Percentiles rank a stretch among this genome's conserved stretches.
Conservation (phyloP, 2,888 invertebrate species). For the Conistra vaccinii region DNA sequence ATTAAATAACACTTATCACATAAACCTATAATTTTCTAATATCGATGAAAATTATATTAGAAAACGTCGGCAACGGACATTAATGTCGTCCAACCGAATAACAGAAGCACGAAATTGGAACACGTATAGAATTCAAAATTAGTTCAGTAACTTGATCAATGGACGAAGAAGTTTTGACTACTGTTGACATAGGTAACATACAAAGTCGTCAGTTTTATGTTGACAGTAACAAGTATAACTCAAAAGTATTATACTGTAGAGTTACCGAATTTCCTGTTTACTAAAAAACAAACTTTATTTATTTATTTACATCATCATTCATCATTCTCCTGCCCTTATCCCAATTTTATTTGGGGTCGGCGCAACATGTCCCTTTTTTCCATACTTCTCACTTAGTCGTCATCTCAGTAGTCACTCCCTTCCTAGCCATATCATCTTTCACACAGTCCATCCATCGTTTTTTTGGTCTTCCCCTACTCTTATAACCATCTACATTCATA, state of each 20-base stretch:
- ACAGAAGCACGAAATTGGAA: conserved; percentile 12
- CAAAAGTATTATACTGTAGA: conserved; percentile 26
- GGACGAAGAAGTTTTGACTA: conserved; percentile 25
- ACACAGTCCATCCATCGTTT: no score
- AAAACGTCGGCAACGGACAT: neutral
- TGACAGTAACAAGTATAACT: conserved; percentile 6
- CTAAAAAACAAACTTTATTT: conserved; percentile 15
- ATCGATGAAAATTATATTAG: neutral
- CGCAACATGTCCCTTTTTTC: no score
- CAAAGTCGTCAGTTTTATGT: conserved; percentile 3
- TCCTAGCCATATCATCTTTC: no score
- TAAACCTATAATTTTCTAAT: neutral
- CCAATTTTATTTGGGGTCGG: no score
- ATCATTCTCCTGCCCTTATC: no score
- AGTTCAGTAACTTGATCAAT: conserved; percentile 31
- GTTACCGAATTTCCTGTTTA: conserved; percentile 19
- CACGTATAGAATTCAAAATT: conserved; percentile 37
- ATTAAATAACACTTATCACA: neutral
- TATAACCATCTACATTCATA: no score
- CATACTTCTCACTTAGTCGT: no score
- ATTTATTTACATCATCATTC: no score
- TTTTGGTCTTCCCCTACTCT: no score
- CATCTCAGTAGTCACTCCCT: no score
- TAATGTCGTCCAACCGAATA: neutral
- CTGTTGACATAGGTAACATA: conserved; percentile 37